Percentiles rank a stretch among this genome's conserved stretches.
phyloP scores from a whole-genome alignment of 2,888 invertebrate genomes.

The Leptothorax acervorum region DNA sequence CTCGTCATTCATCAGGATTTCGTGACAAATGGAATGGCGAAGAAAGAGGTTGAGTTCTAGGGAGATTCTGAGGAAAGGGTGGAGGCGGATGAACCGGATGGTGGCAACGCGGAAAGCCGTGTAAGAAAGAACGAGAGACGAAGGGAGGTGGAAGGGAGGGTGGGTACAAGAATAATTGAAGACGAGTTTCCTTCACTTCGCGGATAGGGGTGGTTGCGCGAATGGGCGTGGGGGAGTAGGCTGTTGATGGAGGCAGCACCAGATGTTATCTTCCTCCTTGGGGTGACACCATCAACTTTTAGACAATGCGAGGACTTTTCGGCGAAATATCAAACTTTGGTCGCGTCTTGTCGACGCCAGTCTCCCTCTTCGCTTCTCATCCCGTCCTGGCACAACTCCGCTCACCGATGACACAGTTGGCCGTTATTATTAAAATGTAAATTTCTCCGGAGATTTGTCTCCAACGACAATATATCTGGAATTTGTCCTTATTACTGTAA shows the following conservation, averaged over 20 bases:
- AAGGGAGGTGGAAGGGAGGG: conserved; percentile 56
- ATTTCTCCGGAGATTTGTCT: conserved; percentile 68
- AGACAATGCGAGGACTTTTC: conserved; percentile 84
- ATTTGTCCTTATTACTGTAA: conserved; percentile 37
- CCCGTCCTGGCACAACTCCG: conserved; percentile 23
- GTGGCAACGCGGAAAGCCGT: conserved; percentile 76
- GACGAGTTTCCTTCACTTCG: conserved; percentile 82
- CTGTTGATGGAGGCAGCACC: conserved; percentile 83
- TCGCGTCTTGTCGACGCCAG: conserved; percentile 75
- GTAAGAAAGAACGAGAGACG: conserved; percentile 70
- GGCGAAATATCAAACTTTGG: conserved; percentile 82
- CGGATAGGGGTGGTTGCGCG: conserved; percentile 76
- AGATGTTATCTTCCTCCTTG: conserved; percentile 83
- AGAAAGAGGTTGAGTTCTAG: conserved; percentile 55
- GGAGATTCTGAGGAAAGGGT: conserved; percentile 18
- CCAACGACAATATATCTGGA: conserved; percentile 39
- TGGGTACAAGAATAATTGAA: conserved; percentile 83
- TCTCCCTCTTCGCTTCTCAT: conserved; percentile 20
- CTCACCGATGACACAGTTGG: conserved; percentile 54
- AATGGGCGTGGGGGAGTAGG: conserved; percentile 72
- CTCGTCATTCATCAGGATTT: conserved; percentile 79
- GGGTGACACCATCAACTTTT: conserved; percentile 83
- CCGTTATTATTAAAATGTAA: conserved; percentile 77
- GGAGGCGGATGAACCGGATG: conserved; percentile 75
- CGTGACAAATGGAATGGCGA: conserved; percentile 79